Base-by-base conservation (phyloP, 2,888 invertebrate genomes). In the Agriotes lineatus region DNA sequence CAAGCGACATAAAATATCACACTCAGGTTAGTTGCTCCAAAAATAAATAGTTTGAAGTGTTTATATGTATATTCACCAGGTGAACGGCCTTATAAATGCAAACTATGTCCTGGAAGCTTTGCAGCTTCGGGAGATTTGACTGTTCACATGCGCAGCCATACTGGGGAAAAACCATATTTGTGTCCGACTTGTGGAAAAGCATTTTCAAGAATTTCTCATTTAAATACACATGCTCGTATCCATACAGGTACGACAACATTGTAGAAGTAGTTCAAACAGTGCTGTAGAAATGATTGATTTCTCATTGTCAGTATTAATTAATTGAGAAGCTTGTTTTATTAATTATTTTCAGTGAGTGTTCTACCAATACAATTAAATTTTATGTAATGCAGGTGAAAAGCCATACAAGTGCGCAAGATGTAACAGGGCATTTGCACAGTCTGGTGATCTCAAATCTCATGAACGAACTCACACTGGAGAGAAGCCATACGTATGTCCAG, bases 101-200 rank as follows among this genome's bases (percentile, higher is more conserved):
- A 72, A 0, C 76, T 78, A 1, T 87, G 87, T 59, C 85, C 86
- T 0, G 74, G 77, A n/a, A 57, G 67, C 0, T 79, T 79, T 56
- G 76, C 75, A 1, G 78, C 74, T 0, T 67, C 75, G 0, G 76
- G 79, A 0, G 85, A 86, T 72, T 79, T 83, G 10, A 74, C 76
- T 0, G 67, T 82, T 0, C 87, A 87, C 67, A 70, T 81, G 70
- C 78, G 80, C 22, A 73, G 85, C n/a, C 87, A 87, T 69, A 72
- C 75, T 0, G 83, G 84, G 33, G 75, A 75, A 69, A 52, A 52
- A n/a, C 75, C 75, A 0, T 39, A 68, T 9, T 72, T 69, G 1
- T 86, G 86, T 67, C 45, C 72, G 19, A 48, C 77, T 12, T 86
- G 86, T 66, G 57, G 74, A 0, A 78, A 73, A 25, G 72, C 67